These are phyloP conservation scores for Choloepus didactylus DNA, from an alignment of 2,797 vertebrate genomes.

Conservation along the genomic window DNA sequence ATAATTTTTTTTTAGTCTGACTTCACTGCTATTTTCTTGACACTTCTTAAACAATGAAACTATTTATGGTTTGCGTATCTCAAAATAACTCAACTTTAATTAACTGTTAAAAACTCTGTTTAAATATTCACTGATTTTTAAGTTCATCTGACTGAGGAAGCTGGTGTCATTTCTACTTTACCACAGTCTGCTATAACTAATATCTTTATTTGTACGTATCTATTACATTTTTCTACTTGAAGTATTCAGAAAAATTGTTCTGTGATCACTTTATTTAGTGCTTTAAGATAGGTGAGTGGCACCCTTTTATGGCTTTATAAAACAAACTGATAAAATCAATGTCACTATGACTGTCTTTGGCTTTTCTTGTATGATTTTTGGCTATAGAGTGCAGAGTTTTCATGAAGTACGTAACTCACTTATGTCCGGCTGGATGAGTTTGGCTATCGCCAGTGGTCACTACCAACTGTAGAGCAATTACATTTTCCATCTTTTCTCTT, in stretches of 20 bases:
- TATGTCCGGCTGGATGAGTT: background rate
- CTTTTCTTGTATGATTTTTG: background rate
- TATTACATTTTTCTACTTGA: background rate
- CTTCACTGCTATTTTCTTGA: background rate
- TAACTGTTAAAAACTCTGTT: background rate
- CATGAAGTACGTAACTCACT: background rate
- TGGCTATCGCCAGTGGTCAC: background rate
- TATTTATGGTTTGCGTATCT: background rate
- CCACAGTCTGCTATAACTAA: background rate
- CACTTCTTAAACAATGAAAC: conserved; percentile 14
- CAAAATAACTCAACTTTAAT: background rate
- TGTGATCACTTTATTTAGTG: background rate
- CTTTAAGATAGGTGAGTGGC: background rate
- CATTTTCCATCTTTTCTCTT: background rate
- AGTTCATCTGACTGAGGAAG: background rate
- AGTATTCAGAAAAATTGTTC: background rate
- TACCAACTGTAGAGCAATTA: background rate
- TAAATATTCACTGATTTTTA: background rate
- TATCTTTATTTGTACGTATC: background rate
- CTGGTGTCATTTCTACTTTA: background rate
- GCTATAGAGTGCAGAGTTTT: background rate
- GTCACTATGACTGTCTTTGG: background rate
- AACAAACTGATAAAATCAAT: background rate
- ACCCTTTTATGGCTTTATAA: background rate
- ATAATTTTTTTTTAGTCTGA: background rate